Evolutionary conservation across 2,113 vertebrate genomes (phyloP), one percentile per base, ranked within the genome.

Genomic region (Gallinago media): DNA sequence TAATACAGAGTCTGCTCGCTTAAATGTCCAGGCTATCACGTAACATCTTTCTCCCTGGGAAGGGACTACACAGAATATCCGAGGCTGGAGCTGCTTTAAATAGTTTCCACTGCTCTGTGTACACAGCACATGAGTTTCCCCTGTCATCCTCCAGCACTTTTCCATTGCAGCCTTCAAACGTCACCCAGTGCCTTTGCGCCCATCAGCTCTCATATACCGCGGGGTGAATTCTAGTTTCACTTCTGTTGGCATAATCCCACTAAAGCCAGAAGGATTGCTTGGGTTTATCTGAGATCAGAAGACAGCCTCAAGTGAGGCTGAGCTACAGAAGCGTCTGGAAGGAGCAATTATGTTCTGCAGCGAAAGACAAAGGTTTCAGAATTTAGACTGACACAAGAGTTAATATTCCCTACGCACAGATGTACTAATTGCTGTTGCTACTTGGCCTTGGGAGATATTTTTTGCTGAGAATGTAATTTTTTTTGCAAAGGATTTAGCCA

Each of bases 241-340:
- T 96, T 75, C 52, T 58, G 83, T 82, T 94, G 92, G 49, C 40
- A 72, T 92, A 96, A 96, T 93, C 92, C 80, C 88, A 82, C 62
- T 85, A 94, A 97, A 96, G 76, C 90, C 94, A 96, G 88, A 36
- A 72, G 88, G 91, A 96, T 94, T 95, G 88, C 70, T 62, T 49
- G 85, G 92, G 22, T 95, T 97, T 97, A 95, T 89, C 70, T 23
- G 40, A 95, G 92, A 96, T 95, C 92, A 95, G 80, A 96, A 96
- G 89, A n/a, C 62, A 81, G 92, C 73, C 83, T 95, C 86, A 82
- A 87, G 86, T 84, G 81, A 88, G 92, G 58, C 76, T 82, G 86
- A 91, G 88, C 88, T 52, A 55, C n/a, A 0, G 23, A 92, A 96
- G 89, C 70, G 84, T 67, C 92, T 89, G 68, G 86, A 87, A 91